Percentiles rank a stretch among this genome's conserved stretches.
phyloP scores from a whole-genome alignment of 2,797 vertebrate species.

The Etheostoma nigrum region DNA sequence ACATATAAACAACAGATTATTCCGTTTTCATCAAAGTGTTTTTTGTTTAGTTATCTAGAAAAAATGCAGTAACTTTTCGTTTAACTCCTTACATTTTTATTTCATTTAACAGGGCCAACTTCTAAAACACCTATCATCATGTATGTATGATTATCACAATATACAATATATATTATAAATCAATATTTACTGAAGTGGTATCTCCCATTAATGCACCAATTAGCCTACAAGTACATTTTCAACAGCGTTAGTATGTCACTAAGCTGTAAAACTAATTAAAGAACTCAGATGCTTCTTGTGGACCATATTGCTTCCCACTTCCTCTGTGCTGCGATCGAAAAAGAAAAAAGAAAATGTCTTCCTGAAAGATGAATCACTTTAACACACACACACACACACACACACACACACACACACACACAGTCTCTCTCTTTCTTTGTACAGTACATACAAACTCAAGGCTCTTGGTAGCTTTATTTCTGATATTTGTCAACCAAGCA shows the following conservation, averaged over 20 bases:
- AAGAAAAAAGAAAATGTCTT: neutral
- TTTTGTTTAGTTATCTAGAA: neutral
- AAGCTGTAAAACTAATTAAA: neutral
- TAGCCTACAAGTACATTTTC: neutral
- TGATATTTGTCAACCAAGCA: slow-evolving; percentile 29
- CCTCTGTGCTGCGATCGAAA: neutral
- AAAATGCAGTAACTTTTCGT: neutral
- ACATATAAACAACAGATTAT: too few species aligned
- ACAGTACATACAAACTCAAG: slow-evolving; percentile 53
- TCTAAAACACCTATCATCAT: neutral
- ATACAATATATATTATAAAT: neutral
- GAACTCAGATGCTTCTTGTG: neutral
- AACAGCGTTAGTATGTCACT: neutral
- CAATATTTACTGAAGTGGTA: neutral
- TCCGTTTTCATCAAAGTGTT: neutral
- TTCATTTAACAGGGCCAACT: neutral
- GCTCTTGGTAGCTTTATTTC: slow-evolving; percentile 26
- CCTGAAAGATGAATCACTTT: slow-evolving; percentile 21
- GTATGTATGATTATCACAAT: neutral
- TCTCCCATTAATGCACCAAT: neutral
- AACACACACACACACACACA: neutral
- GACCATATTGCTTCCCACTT: neutral
- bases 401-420: too few species aligned
- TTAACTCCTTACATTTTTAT: neutral
- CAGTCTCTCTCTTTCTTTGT: neutral